Conservation (phyloP, 2,888 invertebrate genomes). For the Phyllotreta striolata region DNA sequence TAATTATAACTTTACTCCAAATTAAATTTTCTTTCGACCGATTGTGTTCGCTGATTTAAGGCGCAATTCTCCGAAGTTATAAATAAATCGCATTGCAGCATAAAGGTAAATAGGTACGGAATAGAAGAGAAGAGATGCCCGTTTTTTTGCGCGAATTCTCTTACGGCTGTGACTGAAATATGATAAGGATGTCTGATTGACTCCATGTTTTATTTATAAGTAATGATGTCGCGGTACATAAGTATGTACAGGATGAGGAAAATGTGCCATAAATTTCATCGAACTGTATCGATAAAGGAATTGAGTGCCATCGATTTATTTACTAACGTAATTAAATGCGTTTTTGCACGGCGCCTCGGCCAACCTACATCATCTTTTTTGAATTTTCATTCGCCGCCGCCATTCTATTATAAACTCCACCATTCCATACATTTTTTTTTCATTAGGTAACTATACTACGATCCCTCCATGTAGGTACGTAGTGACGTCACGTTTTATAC, state of each 20-base stretch:
- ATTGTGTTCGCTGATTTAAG: too few species aligned
- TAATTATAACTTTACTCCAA: too few species aligned
- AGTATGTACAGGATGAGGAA: constrained; percentile 48
- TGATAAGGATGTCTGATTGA: constrained; percentile 44
- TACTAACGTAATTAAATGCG: constrained; percentile 47
- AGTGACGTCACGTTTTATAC: too few species aligned
- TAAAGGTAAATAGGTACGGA: constrained; percentile 12
- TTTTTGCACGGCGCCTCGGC: constrained; percentile 45
- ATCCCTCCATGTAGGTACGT: too few species aligned
- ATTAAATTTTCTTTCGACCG: too few species aligned
- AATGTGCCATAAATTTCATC: constrained; percentile 54
- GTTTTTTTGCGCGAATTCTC: constrained; percentile 42
- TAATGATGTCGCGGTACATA: constrained; percentile 46
- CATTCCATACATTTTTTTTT: background rate
- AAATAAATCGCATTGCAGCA: constrained; percentile 14
- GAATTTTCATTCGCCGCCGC: background rate
- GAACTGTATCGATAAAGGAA: constrained; percentile 54
- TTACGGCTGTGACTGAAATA: constrained; percentile 39
- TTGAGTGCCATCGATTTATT: constrained; percentile 10
- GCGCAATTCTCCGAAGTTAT: background rate
- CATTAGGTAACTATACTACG: background rate
- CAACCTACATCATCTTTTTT: background rate
- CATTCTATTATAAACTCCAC: background rate
- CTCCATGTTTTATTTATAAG: constrained; percentile 50
- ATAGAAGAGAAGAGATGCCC: constrained; percentile 8